phyloP scores from a whole-genome alignment of 2,888 invertebrate species.

The Tuta absoluta region DNA sequence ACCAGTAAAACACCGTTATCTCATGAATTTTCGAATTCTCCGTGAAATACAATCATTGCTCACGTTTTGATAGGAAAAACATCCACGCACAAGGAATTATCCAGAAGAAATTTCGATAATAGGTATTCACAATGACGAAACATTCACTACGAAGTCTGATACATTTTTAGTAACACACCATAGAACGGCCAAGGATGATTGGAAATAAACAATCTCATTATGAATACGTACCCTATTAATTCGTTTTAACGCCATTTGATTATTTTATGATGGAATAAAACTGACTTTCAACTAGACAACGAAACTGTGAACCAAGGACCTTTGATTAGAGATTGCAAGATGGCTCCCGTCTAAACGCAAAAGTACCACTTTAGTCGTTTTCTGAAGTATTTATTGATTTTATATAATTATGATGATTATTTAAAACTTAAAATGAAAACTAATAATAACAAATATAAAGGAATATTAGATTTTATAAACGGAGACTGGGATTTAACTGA shows the following conservation, averaged over 20 bases:
- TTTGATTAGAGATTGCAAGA: constrained; percentile 93
- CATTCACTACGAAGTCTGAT: constrained; percentile 79
- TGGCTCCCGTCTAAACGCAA: constrained; percentile 91
- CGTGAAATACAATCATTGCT: constrained; percentile 29
- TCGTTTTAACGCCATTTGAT: constrained; percentile 97
- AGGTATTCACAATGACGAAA: constrained; percentile 84
- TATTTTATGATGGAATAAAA: constrained; percentile 85
- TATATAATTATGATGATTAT: constrained; percentile 58
- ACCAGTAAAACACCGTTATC: constrained; percentile 67
- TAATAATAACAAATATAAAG: constrained; percentile 76
- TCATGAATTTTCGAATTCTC: constrained; percentile 34
- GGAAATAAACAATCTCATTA: constrained; percentile 54
- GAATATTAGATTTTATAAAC: constrained; percentile 68
- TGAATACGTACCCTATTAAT: constrained; percentile 94
- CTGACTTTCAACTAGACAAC: constrained; percentile 90
- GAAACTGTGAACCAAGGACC: constrained; percentile 91
- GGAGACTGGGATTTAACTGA: constrained; percentile 67
- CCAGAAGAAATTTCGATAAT: constrained; percentile 83
- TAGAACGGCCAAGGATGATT: constrained; percentile 47
- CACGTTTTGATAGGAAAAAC: constrained; percentile 43
- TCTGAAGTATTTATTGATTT: constrained; percentile 67
- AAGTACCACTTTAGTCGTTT: constrained; percentile 87
- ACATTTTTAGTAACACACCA: constrained; percentile 68
- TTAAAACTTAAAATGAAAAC: constrained; percentile 66
- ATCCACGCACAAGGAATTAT: constrained; percentile 72